Percentiles rank a stretch among this genome's conserved stretches.
These are phyloP conservation scores for Leucoraja ocellata DNA, from an alignment of 2,797 vertebrate genomes.

Conservation along the genomic window DNA sequence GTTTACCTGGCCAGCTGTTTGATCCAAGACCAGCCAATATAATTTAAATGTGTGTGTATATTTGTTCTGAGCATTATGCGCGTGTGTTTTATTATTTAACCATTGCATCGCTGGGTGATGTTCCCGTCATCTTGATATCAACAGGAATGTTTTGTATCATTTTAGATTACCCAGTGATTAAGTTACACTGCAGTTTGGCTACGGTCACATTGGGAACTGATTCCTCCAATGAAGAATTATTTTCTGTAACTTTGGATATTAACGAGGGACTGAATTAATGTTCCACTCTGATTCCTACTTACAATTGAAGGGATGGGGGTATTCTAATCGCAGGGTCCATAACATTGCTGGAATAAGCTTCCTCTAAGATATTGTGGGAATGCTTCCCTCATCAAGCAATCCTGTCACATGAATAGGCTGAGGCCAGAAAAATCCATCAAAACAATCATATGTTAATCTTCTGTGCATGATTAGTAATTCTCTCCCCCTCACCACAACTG, in stretches of 20 bases:
- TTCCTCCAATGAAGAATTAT: neutral
- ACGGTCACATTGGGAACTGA: neutral
- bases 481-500: too few species aligned
- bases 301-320: neutral
- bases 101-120: neutral
- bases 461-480: neutral
- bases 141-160: constrained; percentile 3
- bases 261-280: neutral
- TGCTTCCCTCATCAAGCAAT: constrained; percentile 1
- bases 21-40: neutral
- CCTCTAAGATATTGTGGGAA: neutral
- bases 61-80: too few species aligned
- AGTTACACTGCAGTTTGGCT: neutral
- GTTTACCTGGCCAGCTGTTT: constrained; percentile 26
- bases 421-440: neutral
- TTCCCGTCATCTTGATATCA: neutral
- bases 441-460: neutral
- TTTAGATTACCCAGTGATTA: neutral
- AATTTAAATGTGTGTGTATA: constrained; percentile 2
- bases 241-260: neutral
- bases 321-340: neutral
- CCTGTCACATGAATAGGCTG: neutral
- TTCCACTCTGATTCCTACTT: neutral
- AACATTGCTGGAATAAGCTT: neutral
- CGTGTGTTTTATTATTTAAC: constrained; percentile 12